Percentiles rank a stretch among this genome's conserved stretches.
Evolutionary conservation across 2,113 vertebrate species (phyloP).

Genomic region (Seriola rivoliana): DNA sequence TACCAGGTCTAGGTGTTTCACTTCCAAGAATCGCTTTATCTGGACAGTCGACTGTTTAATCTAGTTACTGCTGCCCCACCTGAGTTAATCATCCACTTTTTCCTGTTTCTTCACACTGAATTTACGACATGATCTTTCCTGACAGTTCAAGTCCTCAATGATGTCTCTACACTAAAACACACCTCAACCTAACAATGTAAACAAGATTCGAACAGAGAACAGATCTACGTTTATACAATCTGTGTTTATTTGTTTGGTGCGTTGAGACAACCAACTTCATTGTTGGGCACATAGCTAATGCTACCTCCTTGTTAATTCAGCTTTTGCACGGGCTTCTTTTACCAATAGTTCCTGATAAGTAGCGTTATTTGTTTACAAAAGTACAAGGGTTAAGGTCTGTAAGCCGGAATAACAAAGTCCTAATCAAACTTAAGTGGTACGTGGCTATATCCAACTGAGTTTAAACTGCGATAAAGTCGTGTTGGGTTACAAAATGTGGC

Average conservation of each 20-base stretch:
- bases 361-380: not conserved
- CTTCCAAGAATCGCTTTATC: not conserved
- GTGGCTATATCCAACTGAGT: not conserved
- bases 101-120: not conserved
- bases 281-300: not conserved
- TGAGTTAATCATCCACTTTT: constrained; percentile 33
- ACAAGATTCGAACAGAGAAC: not conserved
- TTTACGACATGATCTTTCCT: not conserved
- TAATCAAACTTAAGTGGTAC: not conserved
- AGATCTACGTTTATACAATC: too few relatives aligned
- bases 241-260: not conserved
- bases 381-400: not conserved
- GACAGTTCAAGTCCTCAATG: not conserved
- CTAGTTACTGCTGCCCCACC: not conserved
- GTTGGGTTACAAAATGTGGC: not conserved
- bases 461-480: too few relatives aligned
- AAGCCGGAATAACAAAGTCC: not conserved
- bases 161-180: too few relatives aligned
- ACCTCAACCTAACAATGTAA: too few relatives aligned
- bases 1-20: not conserved
- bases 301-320: not conserved
- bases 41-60: not conserved
- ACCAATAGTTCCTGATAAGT: not conserved
- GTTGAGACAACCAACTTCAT: too few relatives aligned
- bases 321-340: too few relatives aligned